These are phyloP conservation scores for Athene cunicularia DNA, from an alignment of 2,113 vertebrate genomes.

Conservation along the genomic window DNA sequence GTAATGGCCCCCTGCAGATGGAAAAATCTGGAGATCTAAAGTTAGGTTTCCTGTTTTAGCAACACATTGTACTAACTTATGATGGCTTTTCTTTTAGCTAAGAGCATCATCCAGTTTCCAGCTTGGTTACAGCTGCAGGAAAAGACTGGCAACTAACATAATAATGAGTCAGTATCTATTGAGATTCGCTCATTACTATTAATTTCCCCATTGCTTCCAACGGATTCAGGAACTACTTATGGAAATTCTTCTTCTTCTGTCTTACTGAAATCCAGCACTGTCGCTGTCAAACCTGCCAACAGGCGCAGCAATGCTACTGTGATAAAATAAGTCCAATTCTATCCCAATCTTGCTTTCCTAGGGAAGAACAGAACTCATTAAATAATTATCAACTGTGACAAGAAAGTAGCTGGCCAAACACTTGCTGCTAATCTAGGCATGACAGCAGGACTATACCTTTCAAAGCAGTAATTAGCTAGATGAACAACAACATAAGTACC, in stretches of 20 bases:
- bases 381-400: conserved; percentile 65
- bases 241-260: conserved; percentile 69
- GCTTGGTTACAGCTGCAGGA: conserved; percentile 38
- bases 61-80: neutral
- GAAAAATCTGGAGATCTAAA: neutral
- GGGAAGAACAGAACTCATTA: conserved; percentile 67
- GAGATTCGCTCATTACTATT: conserved; percentile 64
- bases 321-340: conserved; percentile 64
- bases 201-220: conserved; percentile 1
- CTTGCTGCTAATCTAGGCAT: conserved; percentile 68
- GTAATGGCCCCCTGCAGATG: neutral
- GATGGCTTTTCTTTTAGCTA: conserved; percentile 19
- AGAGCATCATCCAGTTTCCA: conserved; percentile 29
- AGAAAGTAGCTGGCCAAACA: conserved; percentile 66
- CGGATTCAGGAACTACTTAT: conserved; percentile 58
- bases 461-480: conserved; percentile 64
- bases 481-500: conserved; percentile 63
- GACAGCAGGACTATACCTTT: conserved; percentile 66
- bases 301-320: conserved; percentile 7
- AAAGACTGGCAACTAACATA: conserved; percentile 39
- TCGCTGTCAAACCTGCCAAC: conserved; percentile 48
- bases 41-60: neutral
- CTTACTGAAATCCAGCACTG: conserved; percentile 49
- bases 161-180: conserved; percentile 41
- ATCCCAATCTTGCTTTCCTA: conserved; percentile 65